Conservation (phyloP, 1,140 invertebrate species). For the Zaprionus kolodkinae region DNA sequence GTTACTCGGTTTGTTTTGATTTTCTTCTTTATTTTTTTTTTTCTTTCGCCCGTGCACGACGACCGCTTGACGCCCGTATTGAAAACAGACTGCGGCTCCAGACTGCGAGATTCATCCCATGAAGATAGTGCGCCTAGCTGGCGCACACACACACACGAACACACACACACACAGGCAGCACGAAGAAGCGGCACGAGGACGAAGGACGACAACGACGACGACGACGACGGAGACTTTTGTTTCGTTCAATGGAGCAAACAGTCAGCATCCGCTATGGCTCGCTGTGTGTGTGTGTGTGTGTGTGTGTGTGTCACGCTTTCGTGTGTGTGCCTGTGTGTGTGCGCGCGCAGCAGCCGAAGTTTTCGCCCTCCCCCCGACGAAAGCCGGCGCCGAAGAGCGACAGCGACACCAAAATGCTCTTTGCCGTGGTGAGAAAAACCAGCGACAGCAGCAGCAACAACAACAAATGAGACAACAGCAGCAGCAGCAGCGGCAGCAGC, state of each 20-base stretch:
- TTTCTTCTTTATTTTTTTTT: constrained; percentile 14
- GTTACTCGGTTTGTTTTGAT: constrained; percentile 1
- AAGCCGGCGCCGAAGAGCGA: constrained; percentile 30
- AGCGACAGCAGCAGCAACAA: constrained; percentile 16
- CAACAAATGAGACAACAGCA: not conserved
- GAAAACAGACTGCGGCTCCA: constrained; percentile 76
- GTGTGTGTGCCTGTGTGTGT: constrained; percentile 31
- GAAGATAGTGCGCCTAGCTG: constrained; percentile 56
- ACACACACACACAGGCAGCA: constrained; percentile 10
- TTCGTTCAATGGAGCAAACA: constrained; percentile 68
- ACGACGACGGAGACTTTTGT: constrained; percentile 44
- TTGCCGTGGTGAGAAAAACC: constrained; percentile 34
- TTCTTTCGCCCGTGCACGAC: constrained; percentile 68
- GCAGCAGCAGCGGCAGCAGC: not conserved
- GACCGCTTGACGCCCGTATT: constrained; percentile 81
- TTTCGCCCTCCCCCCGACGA: not conserved
- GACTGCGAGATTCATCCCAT: constrained; percentile 76
- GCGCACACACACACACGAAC: constrained; percentile 28
- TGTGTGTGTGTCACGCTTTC: constrained; percentile 10
- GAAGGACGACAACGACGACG: constrained; percentile 12
- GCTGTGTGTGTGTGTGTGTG: constrained; percentile 12
- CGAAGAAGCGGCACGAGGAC: constrained; percentile 12
- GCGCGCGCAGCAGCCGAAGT: constrained; percentile 47
- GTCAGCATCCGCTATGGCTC: constrained; percentile 57
- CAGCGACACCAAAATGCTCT: constrained; percentile 22